Evolutionary conservation across 2,888 invertebrate genomes (phyloP).

Genomic region (Eristalis intricaria): DNA sequence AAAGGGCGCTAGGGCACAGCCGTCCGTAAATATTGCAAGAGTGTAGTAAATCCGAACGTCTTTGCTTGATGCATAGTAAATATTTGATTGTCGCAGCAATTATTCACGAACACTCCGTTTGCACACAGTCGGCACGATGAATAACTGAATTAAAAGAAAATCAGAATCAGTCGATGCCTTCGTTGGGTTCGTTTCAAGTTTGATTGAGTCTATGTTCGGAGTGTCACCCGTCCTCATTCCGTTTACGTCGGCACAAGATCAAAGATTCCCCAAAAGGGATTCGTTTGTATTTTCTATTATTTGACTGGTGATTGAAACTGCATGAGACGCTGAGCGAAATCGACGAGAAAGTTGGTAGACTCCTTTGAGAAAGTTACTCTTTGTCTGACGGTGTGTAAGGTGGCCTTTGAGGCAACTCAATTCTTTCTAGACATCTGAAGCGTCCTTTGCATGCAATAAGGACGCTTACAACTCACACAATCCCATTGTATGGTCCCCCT

Average conservation of each 20-base stretch:
- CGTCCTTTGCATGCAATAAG: background rate
- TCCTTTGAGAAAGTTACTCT: slow-evolving; percentile 1
- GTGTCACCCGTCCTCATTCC: background rate
- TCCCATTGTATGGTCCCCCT: background rate
- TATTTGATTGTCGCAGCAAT: background rate
- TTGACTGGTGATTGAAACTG: background rate
- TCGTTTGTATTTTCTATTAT: background rate
- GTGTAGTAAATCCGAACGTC: background rate
- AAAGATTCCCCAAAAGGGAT: background rate
- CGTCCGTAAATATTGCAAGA: background rate
- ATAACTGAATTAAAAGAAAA: background rate
- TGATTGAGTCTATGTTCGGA: no score
- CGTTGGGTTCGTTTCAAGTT: no score
- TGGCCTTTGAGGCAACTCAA: background rate
- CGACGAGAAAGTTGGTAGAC: background rate
- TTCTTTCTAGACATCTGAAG: background rate
- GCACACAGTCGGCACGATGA: background rate
- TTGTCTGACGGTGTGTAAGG: background rate
- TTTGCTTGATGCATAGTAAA: background rate
- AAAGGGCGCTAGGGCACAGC: background rate
- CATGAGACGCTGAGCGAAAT: background rate
- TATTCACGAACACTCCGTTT: background rate
- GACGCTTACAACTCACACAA: background rate
- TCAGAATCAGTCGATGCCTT: background rate
- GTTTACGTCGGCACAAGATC: slow-evolving; percentile 6